Evolutionary conservation across 2,113 vertebrate genomes (phyloP).

Genomic region (Ornithorhynchus anatinus): DNA sequence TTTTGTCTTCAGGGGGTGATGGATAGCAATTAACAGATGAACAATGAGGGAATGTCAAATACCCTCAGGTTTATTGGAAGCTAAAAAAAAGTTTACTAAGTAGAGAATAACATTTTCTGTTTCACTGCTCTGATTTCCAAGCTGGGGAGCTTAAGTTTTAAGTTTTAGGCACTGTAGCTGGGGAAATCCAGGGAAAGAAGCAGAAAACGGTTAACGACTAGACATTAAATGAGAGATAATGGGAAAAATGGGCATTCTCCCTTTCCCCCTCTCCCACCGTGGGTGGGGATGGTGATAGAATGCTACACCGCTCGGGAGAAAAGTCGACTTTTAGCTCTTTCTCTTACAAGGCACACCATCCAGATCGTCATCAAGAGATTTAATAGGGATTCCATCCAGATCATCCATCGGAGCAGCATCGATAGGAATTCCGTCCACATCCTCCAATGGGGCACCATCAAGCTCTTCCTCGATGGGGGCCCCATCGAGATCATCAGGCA

Average conservation of each 20-base stretch:
- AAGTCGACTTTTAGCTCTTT: background rate
- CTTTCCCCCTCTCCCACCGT: background rate
- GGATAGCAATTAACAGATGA: too few species aligned
- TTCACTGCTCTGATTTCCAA: too few species aligned
- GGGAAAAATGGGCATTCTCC: too few species aligned
- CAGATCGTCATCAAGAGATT: slow-evolving; percentile 91
- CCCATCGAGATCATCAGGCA: slow-evolving; percentile 91
- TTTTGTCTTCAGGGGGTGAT: too few species aligned
- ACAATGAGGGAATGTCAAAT: too few species aligned
- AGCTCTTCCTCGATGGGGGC: slow-evolving; percentile 93
- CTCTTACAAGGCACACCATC: slow-evolving; percentile 94
- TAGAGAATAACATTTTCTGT: too few species aligned
- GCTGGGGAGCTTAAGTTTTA: too few species aligned
- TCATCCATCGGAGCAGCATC: slow-evolving; percentile 89
- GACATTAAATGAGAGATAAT: background rate
- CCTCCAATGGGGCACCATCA: slow-evolving; percentile 87
- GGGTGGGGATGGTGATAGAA: background rate
- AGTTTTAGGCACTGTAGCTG: too few species aligned
- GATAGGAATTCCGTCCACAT: slow-evolving; percentile 93
- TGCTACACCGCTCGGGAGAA: too few species aligned
- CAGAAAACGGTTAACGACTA: background rate
- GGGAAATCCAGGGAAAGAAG: background rate
- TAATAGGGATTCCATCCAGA: slow-evolving; percentile 94
- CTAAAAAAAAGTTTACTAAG: too few species aligned
- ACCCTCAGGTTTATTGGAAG: too few species aligned